Evolutionary conservation across 1,140 invertebrate genomes (phyloP).

Genomic region (Drosophila saltans): DNA sequence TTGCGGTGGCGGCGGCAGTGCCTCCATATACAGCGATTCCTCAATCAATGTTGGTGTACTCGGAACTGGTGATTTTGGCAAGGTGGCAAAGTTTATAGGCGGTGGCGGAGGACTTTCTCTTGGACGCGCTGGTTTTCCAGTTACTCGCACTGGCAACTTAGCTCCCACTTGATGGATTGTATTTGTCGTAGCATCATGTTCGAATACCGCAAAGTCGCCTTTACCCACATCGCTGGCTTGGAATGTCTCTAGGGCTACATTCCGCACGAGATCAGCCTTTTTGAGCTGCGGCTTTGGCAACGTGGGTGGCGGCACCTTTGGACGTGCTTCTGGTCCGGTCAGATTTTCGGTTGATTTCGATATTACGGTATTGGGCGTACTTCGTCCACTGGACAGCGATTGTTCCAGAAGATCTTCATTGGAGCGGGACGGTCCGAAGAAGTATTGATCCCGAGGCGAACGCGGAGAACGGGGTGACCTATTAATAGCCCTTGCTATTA

Average conservation of each 20-base stretch:
- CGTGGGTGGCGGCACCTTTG: slow-evolving; percentile 72
- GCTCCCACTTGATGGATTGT: slow-evolving; percentile 65
- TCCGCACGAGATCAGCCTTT: slow-evolving; percentile 74
- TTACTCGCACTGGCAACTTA: slow-evolving; percentile 61
- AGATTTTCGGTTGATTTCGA: slow-evolving; percentile 76
- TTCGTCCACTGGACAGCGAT: slow-evolving; percentile 64
- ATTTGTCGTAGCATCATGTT: slow-evolving; percentile 78
- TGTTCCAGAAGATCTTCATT: slow-evolving; percentile 76
- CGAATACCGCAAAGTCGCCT: slow-evolving; percentile 79
- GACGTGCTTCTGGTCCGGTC: slow-evolving; percentile 47
- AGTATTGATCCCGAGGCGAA: slow-evolving; percentile 65
- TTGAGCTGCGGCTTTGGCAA: slow-evolving; percentile 78
- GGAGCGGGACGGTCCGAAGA: slow-evolving; percentile 68
- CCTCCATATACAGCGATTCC: slow-evolving; percentile 72
- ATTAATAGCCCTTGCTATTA: slow-evolving; percentile 71
- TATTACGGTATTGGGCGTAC: slow-evolving; percentile 67
- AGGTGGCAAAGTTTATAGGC: slow-evolving; percentile 72
- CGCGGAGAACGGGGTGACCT: slow-evolving; percentile 65
- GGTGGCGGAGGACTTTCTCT: slow-evolving; percentile 79
- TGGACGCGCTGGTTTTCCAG: slow-evolving; percentile 36
- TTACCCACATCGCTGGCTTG: slow-evolving; percentile 77
- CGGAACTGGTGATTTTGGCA: slow-evolving; percentile 54
- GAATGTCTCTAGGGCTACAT: slow-evolving; percentile 74
- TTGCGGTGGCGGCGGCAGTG: slow-evolving; percentile 63
- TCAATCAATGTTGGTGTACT: slow-evolving; percentile 27